Evolutionary conservation across 2,113 vertebrate genomes (phyloP), one percentile per base, ranked within the genome.

Genomic region (Anolis sagrei): DNA sequence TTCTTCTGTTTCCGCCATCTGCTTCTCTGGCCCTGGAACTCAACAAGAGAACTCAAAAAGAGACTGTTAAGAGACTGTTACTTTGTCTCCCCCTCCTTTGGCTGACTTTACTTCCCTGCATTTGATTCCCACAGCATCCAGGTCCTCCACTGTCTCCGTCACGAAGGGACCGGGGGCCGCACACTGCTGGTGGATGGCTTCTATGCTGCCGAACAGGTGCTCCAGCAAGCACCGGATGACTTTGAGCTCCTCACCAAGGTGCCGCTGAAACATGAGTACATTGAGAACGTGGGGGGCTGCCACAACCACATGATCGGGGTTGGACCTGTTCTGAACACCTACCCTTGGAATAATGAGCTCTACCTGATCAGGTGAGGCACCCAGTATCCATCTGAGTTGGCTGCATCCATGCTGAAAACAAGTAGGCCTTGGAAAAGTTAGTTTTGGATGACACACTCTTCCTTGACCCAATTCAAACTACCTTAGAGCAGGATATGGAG

Each of bases 271-370:
- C 98, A 99, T 0, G 97, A 99, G 83, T 98, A 98, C 6, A 94
- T 98, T 0, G 98, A 99, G 95, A 97, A 91, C 4, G 87, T 95
- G 18, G 94, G 93, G 18, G 87, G n/a, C 36, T 97, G 98, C 85
- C 94, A 89, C 89, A 99, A 98, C 94, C 97, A 98, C 96, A 98
- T 99, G 96, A 96, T 93, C 0, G 98, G 97, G 2, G 92, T 98
- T 19, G 97, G 98, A 21, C 98, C 98, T 0, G 91, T 99, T 89
- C 95, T 99, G 88, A 97, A 95, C 2, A 93, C 97, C 73, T 98
- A 98, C 81, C 98, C 98, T 7, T 99, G 98, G 98, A 99, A 99
- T 95, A 97, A 98, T 1, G 98, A 99, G 91, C 89, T 98, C 0
- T 98, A 98, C 93, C 93, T 98, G 93, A 98, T 99, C 73, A 96